Evolutionary conservation across 2,888 invertebrate genomes (phyloP).

Genomic region (Drosophila formosana): DNA sequence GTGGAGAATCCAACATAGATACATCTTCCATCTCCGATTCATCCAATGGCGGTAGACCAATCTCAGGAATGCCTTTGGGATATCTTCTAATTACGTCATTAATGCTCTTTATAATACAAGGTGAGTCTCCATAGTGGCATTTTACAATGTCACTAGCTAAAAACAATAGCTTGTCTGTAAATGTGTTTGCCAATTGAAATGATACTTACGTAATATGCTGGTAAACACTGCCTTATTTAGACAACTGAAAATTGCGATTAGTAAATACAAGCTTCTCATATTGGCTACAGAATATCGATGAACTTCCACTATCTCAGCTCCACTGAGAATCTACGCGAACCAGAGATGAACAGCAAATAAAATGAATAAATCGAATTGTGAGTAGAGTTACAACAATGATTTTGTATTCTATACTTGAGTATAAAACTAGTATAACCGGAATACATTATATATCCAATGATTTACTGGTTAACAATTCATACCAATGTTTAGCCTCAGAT

Average conservation of each 20-base stretch:
- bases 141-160: constrained; percentile 55
- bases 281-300: not conserved
- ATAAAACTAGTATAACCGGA: too few relatives aligned
- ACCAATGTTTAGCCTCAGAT: too few relatives aligned
- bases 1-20: constrained; percentile 5
- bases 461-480: too few relatives aligned
- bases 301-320: not conserved
- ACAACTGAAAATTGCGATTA: constrained; percentile 2
- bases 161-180: not conserved
- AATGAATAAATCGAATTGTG: constrained; percentile 1
- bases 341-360: constrained; percentile 22
- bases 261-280: constrained; percentile 36
- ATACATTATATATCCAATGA: too few relatives aligned
- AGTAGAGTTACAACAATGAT: not conserved
- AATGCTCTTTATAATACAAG: constrained; percentile 45
- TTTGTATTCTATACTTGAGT: not conserved
- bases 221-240: constrained; percentile 4
- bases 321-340: constrained; percentile 26
- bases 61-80: constrained; percentile 56
- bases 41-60: constrained; percentile 54
- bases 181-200: not conserved
- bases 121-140: constrained; percentile 53
- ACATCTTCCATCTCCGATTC: constrained; percentile 2
- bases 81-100: constrained; percentile 46
- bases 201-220: constrained; percentile 39